These are phyloP conservation scores for Agrotis exclamationis DNA, from an alignment of 2,888 invertebrate species.

Conservation along the genomic window DNA sequence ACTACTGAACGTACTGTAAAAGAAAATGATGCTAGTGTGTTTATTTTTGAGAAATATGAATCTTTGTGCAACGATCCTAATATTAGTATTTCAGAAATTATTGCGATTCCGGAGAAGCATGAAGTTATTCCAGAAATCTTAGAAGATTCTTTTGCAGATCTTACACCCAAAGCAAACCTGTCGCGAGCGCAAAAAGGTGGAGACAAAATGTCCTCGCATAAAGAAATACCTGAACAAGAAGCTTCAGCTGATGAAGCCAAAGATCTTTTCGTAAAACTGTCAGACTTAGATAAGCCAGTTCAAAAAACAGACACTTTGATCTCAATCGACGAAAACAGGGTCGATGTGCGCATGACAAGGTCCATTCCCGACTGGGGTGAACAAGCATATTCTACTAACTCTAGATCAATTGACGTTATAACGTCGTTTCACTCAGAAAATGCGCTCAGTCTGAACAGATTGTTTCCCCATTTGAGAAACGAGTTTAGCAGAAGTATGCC, in stretches of 20 bases:
- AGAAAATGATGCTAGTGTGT: slow-evolving; percentile 70
- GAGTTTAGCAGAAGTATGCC: slow-evolving; percentile 88
- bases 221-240: slow-evolving; percentile 65
- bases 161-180: slow-evolving; percentile 38
- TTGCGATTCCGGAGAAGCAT: slow-evolving; percentile 69
- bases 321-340: slow-evolving; percentile 68
- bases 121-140: slow-evolving; percentile 45
- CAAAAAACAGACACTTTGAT: slow-evolving; percentile 75
- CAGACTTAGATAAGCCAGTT: slow-evolving; percentile 93
- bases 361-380: slow-evolving; percentile 94
- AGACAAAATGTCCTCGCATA: slow-evolving; percentile 31
- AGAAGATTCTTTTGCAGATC: slow-evolving; percentile 44
- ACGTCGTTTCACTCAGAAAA: slow-evolving; percentile 91
- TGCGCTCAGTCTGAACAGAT: slow-evolving; percentile 90
- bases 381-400: slow-evolving; percentile 87
- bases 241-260: slow-evolving; percentile 56
- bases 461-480: slow-evolving; percentile 92
- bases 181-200: slow-evolving; percentile 11
- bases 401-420: slow-evolving; percentile 92
- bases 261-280: slow-evolving; percentile 93
- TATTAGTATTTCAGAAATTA: slow-evolving; percentile 83
- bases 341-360: slow-evolving; percentile 92
- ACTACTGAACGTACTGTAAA: slow-evolving; percentile 35
- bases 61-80: slow-evolving; percentile 83
- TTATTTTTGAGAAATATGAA: slow-evolving; percentile 82